phyloP scores from a whole-genome alignment of 2,888 invertebrate species.

The Brenthis ino region DNA sequence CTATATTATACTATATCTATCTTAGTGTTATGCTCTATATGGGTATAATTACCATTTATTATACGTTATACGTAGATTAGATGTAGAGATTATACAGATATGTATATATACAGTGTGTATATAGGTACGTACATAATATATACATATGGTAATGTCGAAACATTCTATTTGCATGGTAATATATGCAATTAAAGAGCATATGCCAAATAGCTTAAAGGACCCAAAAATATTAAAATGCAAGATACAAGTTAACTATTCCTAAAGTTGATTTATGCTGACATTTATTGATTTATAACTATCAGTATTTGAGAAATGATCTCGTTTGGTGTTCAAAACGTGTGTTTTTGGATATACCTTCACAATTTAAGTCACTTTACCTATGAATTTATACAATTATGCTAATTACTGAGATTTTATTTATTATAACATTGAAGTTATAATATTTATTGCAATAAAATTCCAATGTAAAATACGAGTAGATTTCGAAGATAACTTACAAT shows the following conservation, averaged over 20 bases:
- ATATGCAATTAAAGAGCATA: constrained; percentile 28
- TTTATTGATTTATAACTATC: constrained; percentile 37
- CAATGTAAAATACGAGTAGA: constrained; percentile 2
- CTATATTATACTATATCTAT: no score
- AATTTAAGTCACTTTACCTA: constrained; percentile 24
- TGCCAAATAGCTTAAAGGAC: constrained; percentile 26
- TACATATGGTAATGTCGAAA: not conserved
- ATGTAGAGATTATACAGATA: no score
- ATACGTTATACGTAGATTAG: no score
- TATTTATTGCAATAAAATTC: constrained; percentile 17
- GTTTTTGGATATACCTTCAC: constrained; percentile 29
- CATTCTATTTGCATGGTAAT: constrained; percentile 17
- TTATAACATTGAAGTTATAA: constrained; percentile 14
- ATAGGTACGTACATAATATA: not conserved
- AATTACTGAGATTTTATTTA: constrained; percentile 15
- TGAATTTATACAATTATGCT: constrained; percentile 20
- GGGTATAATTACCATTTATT: no score
- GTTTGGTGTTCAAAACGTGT: constrained; percentile 27
- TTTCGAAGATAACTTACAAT: constrained; percentile 16
- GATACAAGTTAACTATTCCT: constrained; percentile 31
- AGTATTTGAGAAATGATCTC: constrained; percentile 31
- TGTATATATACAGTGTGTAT: no score
- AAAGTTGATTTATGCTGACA: constrained; percentile 37
- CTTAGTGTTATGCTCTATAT: no score
- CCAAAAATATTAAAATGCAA: constrained; percentile 30